These are phyloP conservation scores for Rhinoderma darwinii DNA, from an alignment of 2,113 vertebrate genomes.

Conservation along the genomic window DNA sequence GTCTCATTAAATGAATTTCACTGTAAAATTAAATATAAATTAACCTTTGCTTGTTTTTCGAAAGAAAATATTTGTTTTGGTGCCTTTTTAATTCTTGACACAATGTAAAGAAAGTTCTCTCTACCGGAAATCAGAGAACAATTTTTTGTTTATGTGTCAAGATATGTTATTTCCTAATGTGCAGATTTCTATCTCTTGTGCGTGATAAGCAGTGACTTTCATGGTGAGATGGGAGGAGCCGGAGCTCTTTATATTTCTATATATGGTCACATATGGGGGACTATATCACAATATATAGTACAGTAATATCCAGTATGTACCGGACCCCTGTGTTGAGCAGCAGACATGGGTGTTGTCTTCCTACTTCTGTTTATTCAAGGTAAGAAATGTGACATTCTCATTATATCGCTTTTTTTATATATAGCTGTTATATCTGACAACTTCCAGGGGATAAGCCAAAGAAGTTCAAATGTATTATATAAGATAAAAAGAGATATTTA, in stretches of 20 bases:
- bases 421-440: too few species aligned
- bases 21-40: too few species aligned
- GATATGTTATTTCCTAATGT: background rate
- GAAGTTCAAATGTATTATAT: too few species aligned
- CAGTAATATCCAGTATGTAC: background rate
- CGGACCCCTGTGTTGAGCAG: background rate
- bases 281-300: background rate
- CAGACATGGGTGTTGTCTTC: background rate
- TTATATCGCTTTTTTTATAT: too few species aligned
- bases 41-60: too few species aligned
- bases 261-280: background rate
- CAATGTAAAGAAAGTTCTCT: too few species aligned
- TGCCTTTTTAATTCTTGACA: too few species aligned
- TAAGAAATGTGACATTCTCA: background rate
- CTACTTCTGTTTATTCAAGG: background rate
- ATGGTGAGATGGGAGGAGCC: background rate
- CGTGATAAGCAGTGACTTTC: background rate
- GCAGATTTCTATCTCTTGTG: background rate
- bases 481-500: background rate
- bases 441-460: too few species aligned
- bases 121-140: too few species aligned
- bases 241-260: background rate
- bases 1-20: too few species aligned
- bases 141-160: too few species aligned
- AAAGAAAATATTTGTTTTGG: too few species aligned